Conservation (phyloP, 2,113 vertebrate genomes). For the Phaetusa simplex region DNA sequence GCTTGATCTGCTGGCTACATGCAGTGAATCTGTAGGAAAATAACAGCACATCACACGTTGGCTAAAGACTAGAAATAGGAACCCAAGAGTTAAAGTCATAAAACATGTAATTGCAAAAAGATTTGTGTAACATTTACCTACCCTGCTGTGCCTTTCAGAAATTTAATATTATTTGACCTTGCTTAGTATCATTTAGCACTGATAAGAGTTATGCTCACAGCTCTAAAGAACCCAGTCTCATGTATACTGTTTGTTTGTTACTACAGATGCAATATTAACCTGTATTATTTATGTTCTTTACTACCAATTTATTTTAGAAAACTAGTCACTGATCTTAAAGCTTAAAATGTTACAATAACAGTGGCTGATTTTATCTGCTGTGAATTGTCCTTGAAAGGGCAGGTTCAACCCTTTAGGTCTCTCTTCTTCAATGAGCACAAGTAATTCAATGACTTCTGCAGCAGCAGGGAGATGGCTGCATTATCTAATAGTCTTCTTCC, state of each 20-base stretch:
- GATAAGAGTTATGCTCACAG: not conserved
- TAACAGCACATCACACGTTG: not conserved
- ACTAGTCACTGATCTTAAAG: not conserved
- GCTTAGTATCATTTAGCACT: not conserved
- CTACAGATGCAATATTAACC: not conserved
- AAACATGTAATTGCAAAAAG: not conserved
- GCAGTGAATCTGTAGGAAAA: not conserved
- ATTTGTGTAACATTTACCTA: not conserved
- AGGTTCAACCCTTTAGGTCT: not conserved
- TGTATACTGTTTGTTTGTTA: not conserved
- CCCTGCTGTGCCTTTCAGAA: not conserved
- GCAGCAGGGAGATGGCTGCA: not conserved
- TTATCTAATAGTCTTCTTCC: slow-evolving; percentile 19
- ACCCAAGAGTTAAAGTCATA: not conserved
- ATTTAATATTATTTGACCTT: not conserved
- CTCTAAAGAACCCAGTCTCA: not conserved
- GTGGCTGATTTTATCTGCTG: not conserved
- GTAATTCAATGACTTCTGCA: slow-evolving; percentile 17
- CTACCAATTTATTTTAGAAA: not conserved
- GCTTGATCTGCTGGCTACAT: not conserved
- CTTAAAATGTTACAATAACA: not conserved
- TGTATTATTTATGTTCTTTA: not conserved
- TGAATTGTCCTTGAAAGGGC: slow-evolving; percentile 7
- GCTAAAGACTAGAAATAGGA: not conserved
- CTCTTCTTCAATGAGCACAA: not conserved